Percentiles rank a stretch among this genome's conserved stretches.
Evolutionary conservation across 2,888 invertebrate genomes (phyloP).

Genomic region (Melinaea menophilus): DNA sequence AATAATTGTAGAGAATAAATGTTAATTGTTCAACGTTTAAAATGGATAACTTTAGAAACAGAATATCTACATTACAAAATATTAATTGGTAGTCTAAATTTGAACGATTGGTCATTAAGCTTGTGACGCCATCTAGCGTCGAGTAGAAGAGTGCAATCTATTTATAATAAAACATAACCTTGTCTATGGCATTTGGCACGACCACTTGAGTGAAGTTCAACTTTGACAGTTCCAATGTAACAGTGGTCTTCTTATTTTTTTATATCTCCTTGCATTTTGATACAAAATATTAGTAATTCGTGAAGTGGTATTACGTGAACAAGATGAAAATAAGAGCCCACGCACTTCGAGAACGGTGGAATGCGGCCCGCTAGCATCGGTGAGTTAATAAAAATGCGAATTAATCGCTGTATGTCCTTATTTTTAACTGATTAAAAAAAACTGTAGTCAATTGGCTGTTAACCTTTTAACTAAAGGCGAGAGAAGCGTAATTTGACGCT

Average conservation of each 20-base stretch:
- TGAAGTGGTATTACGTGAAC: constrained; percentile 77
- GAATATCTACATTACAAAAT: no score
- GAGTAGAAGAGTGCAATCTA: constrained; percentile 56
- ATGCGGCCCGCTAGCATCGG: constrained; percentile 74
- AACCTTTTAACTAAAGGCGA: constrained; percentile 79
- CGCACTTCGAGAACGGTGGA: constrained; percentile 74
- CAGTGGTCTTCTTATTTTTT: constrained; percentile 75
- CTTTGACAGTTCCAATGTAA: constrained; percentile 76
- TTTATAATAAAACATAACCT: constrained; percentile 60
- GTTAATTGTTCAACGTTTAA: no score
- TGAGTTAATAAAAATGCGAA: constrained; percentile 53
- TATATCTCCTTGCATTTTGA: constrained; percentile 76
- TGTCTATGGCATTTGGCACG: constrained; percentile 74
- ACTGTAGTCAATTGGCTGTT: constrained; percentile 78
- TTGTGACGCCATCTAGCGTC: constrained; percentile 25
- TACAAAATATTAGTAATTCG: constrained; percentile 77
- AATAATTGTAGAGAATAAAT: no score
- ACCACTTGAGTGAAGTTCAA: constrained; percentile 71
- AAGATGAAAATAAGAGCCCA: constrained; percentile 76
- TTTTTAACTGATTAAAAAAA: constrained; percentile 78
- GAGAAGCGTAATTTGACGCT: constrained; percentile 77
- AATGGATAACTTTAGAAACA: no score
- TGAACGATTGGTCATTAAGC: not conserved
- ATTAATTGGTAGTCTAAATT: no score
- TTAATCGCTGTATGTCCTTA: constrained; percentile 60